Base-by-base conservation (phyloP, 2,888 invertebrate species). In the Iselma pallidipennis region DNA sequence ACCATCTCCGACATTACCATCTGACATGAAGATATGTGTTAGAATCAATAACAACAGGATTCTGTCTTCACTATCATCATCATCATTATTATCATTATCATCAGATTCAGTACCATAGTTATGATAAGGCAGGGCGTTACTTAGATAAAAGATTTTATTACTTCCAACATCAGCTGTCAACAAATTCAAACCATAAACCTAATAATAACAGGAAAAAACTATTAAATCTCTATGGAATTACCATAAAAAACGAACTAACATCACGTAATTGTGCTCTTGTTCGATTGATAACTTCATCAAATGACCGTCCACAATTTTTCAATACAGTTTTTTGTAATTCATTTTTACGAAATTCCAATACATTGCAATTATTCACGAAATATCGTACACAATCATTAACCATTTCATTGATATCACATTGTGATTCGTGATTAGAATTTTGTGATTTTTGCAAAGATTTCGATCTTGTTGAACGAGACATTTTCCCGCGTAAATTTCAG, bases 161-260 rank as follows among this genome's bases (percentile, higher is more conserved):
- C 66, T 67, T 26, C 64, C 66, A 26, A 21, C 61, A 14, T 66
- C 58, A 50, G 42, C 23, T 19, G 71, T 63, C 6, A 72, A 63
- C 25, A 76, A 50, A 51, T 72, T 75, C 42, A 66, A 73, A 7
- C 76, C 76, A 68, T 75, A 76, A 12, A 73, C 71, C 75, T 76
- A 42, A n/a, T n/a, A n/a, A n/a, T n/a, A n/a, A n/a, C n/a, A n/a
- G n/a, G n/a, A n/a, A n/a, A 49, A 66, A 55, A 62, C 3, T 25
- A 29, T 37, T 5, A 14, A 55, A 52, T 60, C 54, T 49, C 7
- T 55, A 25, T 23, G 37, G 26, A 14, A 19, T n/a, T 37, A 52
- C 31, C 9, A 55, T 53, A 29, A 19, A 23, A 49, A 42, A 4
- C 10, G 21, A 49, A 5, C 33, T 4, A 42, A 75, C 75, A 49